Conservation (phyloP, 2,113 vertebrate genomes). For the Neogale vison region DNA sequence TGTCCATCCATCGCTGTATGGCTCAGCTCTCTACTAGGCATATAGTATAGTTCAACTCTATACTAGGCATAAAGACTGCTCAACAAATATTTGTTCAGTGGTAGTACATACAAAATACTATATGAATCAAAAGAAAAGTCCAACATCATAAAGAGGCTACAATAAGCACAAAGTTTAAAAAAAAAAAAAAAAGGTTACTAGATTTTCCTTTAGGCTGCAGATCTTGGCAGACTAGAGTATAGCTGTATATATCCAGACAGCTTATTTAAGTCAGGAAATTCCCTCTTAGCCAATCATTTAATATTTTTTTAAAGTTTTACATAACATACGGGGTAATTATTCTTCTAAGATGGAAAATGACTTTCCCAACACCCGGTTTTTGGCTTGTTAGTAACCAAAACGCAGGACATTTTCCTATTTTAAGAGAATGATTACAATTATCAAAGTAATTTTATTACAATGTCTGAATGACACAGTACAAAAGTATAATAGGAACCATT, state of each 20-base stretch:
- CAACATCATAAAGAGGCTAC: background rate
- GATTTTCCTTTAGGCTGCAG: background rate
- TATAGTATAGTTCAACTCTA: background rate
- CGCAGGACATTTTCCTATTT: background rate
- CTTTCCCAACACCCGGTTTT: background rate
- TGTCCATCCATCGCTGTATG: background rate
- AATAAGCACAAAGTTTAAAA: background rate
- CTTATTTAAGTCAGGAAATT: background rate
- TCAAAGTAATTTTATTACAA: conserved; percentile 41
- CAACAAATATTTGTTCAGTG: background rate
- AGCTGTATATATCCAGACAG: background rate
- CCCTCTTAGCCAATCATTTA: conserved; percentile 17
- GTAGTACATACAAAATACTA: background rate
- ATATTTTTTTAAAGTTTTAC: background rate
- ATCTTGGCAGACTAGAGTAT: background rate
- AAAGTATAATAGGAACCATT: background rate
- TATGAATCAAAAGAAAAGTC: conserved; percentile 13
- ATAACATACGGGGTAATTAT: background rate
- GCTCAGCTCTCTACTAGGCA: background rate
- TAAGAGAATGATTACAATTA: conserved; percentile 19
- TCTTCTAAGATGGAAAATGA: background rate
- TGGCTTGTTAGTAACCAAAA: background rate
- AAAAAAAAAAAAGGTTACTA: background rate
- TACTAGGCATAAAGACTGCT: background rate
- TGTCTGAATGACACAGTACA: background rate